Evolutionary conservation across 2,113 vertebrate species (phyloP).

Genomic region (Beaufortia kweichowensis): DNA sequence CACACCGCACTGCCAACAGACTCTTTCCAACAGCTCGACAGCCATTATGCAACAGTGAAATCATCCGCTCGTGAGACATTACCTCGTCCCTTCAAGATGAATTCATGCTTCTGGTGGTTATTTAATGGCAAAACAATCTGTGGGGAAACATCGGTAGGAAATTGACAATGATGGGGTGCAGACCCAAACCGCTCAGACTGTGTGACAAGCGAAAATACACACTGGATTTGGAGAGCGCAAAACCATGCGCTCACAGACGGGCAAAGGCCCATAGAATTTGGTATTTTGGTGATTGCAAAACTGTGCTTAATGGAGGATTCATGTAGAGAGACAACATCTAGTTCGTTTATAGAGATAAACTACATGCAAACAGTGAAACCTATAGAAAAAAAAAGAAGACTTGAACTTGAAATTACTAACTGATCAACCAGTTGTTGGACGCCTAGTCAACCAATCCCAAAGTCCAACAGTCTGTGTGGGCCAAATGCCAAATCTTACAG

Average conservation of each 20-base stretch:
- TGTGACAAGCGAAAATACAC: constrained; percentile 9
- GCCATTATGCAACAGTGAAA: constrained; percentile 21
- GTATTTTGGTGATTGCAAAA: too few species aligned
- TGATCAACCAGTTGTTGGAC: too few species aligned
- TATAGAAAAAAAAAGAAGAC: too few species aligned
- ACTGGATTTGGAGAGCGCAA: background rate
- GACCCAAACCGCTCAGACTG: background rate
- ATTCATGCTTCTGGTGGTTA: constrained; percentile 40
- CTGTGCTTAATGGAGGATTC: too few species aligned
- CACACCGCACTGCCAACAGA: constrained; percentile 24
- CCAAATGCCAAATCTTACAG: background rate
- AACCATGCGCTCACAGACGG: background rate
- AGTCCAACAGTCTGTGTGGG: constrained; percentile 1
- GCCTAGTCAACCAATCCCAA: too few species aligned
- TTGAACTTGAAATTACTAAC: too few species aligned
- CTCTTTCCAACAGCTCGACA: constrained; percentile 2
- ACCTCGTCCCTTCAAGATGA: constrained; percentile 34
- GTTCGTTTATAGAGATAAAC: too few species aligned
- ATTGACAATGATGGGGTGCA: constrained; percentile 1
- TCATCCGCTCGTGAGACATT: constrained; percentile 27
- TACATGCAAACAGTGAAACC: too few species aligned
- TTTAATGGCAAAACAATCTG: constrained; percentile 43
- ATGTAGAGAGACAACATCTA: too few species aligned
- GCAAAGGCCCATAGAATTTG: background rate
- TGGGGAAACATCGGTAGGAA: constrained; percentile 12